Evolutionary conservation across 2,888 invertebrate species (phyloP).

Genomic region (Proisotoma minuta): DNA sequence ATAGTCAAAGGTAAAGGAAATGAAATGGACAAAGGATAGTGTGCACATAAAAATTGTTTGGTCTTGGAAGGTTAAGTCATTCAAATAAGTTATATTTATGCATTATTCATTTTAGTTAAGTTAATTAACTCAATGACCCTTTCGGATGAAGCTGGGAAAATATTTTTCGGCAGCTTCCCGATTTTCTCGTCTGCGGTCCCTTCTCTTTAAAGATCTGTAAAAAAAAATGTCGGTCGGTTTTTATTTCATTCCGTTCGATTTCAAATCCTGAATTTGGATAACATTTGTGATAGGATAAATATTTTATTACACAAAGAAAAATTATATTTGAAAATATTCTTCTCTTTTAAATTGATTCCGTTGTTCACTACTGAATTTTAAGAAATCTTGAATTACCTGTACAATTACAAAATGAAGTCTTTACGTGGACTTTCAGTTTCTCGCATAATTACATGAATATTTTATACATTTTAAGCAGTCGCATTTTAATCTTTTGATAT

Average conservation of each 20-base stretch:
- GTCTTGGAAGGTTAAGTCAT: too few species aligned
- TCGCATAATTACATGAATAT: not conserved
- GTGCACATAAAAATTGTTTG: too few species aligned
- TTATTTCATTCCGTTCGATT: not conserved
- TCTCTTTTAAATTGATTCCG: not conserved
- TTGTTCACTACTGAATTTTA: not conserved
- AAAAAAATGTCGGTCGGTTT: too few species aligned
- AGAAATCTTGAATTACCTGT: not conserved
- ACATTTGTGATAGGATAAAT: not conserved
- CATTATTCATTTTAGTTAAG: too few species aligned
- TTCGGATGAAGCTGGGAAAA: too few species aligned
- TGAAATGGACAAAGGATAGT: too few species aligned
- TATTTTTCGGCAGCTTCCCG: not conserved
- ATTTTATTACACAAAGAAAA: not conserved
- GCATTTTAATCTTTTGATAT: slow-evolving; percentile 24
- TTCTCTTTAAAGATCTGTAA: slow-evolving; percentile 8
- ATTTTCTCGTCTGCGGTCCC: not conserved
- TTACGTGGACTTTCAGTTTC: not conserved
- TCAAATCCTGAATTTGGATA: not conserved
- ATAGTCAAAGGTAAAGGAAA: too few species aligned
- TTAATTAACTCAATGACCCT: too few species aligned
- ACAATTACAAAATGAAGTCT: not conserved
- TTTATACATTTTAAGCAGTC: slow-evolving; percentile 14
- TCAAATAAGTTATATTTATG: too few species aligned
- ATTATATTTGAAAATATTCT: not conserved